These are phyloP conservation scores for Rhaphigaster nebulosa DNA, from an alignment of 2,888 invertebrate species.

Conservation along the genomic window DNA sequence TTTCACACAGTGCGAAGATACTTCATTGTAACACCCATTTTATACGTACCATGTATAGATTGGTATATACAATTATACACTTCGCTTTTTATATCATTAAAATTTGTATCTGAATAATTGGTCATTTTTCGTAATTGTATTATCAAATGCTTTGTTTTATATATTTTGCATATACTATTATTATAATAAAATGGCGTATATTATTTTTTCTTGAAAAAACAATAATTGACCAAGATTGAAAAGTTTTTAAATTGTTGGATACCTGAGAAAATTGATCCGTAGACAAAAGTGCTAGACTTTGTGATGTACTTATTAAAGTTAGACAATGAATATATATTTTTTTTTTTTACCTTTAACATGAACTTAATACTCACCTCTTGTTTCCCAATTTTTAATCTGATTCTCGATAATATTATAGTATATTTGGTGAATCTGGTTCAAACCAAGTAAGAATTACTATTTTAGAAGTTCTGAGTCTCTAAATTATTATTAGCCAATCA, in stretches of 20 bases:
- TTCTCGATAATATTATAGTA: neutral
- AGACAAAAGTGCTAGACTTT: neutral
- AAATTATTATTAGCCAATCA: neutral
- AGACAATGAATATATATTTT: neutral
- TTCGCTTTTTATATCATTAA: neutral
- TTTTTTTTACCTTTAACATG: neutral
- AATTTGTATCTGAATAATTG: neutral
- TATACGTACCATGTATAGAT: neutral
- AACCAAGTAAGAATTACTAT: neutral
- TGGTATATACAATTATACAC: neutral
- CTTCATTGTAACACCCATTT: neutral
- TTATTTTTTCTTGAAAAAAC: neutral
- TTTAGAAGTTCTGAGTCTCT: neutral
- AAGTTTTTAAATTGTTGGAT: neutral
- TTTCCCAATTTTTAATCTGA: neutral
- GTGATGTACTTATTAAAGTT: conserved; percentile 31
- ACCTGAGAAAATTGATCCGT: neutral
- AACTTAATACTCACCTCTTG: neutral
- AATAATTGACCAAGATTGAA: neutral
- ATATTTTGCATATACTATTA: neutral
- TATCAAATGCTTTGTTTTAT: neutral
- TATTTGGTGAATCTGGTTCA: no score
- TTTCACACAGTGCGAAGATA: neutral
- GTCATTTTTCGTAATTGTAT: neutral
- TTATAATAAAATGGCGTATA: neutral